These are phyloP conservation scores for Laodelphax striatellus DNA, from an alignment of 1,140 invertebrate species.

Conservation along the genomic window DNA sequence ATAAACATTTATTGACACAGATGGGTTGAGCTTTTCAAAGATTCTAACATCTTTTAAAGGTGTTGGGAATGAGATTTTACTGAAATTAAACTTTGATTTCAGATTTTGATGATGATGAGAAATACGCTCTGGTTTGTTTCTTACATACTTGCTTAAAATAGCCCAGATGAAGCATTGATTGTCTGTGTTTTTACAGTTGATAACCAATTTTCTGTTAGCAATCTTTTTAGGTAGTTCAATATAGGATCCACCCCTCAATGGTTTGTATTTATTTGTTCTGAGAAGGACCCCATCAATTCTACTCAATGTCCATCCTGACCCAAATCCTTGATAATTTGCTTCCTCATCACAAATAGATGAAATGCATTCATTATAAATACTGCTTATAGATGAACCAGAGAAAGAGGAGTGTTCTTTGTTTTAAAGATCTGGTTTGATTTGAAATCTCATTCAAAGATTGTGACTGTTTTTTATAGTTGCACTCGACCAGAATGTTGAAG, in stretches of 20 bases:
- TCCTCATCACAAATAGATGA: no score
- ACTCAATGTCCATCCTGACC: not conserved
- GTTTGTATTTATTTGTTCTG: not conserved
- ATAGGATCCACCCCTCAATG: not conserved
- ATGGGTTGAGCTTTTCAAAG: slow-evolving; percentile 6
- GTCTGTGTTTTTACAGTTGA: slow-evolving; percentile 3
- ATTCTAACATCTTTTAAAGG: not conserved
- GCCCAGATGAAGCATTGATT: slow-evolving; percentile 4
- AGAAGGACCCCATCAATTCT: not conserved
- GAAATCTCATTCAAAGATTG: no score
- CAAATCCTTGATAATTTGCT: no score
- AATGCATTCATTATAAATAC: no score
- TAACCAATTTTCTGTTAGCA: not conserved
- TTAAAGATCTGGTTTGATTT: no score
- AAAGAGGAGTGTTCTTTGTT: no score
- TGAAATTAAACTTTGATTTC: slow-evolving; percentile 1
- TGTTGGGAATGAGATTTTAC: not conserved
- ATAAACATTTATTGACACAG: slow-evolving; percentile 9
- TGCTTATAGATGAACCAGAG: no score
- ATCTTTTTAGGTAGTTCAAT: not conserved
- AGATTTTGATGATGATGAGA: not conserved
- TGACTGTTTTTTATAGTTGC: no score
- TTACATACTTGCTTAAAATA: slow-evolving; percentile 1
- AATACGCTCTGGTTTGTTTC: not conserved
- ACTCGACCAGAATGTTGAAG: no score